Evolutionary conservation across 2,888 invertebrate genomes (phyloP).

Genomic region (Odontocolon sp.): DNA sequence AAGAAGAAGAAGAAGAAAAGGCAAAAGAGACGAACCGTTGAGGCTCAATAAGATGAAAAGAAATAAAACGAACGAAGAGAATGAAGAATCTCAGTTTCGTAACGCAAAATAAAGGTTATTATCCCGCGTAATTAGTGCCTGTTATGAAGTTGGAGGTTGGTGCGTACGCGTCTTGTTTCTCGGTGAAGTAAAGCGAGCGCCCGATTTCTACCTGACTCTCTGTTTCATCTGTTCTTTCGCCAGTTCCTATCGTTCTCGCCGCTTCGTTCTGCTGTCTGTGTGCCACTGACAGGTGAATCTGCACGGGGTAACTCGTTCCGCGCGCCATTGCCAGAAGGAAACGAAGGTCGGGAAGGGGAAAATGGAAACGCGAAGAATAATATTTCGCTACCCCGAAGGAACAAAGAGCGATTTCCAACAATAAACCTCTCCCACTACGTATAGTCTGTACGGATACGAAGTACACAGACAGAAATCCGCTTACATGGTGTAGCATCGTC

Average conservation of each 20-base stretch:
- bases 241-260: conserved; percentile 12
- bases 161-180: conserved; percentile 46
- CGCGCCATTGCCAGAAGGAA: conserved; percentile 39
- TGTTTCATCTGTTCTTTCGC: background rate
- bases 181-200: conserved; percentile 25
- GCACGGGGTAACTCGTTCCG: conserved; percentile 52
- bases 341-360: conserved; percentile 8
- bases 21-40: conserved; percentile 1
- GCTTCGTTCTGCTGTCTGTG: conserved; percentile 41
- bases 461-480: background rate
- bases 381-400: conserved; percentile 44
- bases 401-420: conserved; percentile 25
- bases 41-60: conserved; percentile 27
- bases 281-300: conserved; percentile 64
- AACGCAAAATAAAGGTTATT: conserved; percentile 64
- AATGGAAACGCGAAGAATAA: conserved; percentile 46
- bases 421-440: conserved; percentile 18
- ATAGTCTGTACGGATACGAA: background rate
- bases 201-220: conserved; percentile 20
- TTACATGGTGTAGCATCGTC: background rate
- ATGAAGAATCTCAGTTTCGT: conserved; percentile 40
- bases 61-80: background rate
- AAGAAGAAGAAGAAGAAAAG: conserved; percentile 31
- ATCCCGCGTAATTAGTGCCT: conserved; percentile 63
- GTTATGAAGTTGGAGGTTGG: conserved; percentile 52